Evolutionary conservation across 2,113 vertebrate genomes (phyloP).

Genomic region (Eubucco bourcierii): DNA sequence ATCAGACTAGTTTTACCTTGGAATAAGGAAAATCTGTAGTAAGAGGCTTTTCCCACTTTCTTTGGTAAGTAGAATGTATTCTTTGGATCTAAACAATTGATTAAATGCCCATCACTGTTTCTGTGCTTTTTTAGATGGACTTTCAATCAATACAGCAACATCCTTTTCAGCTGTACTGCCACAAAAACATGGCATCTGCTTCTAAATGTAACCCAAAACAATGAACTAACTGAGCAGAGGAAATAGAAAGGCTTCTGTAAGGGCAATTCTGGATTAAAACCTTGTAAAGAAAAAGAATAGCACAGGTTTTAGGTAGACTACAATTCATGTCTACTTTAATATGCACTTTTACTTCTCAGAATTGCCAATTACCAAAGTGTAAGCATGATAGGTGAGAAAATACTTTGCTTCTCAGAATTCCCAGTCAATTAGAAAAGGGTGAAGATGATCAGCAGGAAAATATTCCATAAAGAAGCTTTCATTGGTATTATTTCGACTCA

Average conservation of each 20-base stretch:
- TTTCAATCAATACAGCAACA: constrained; percentile 2
- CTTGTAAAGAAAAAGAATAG: neutral
- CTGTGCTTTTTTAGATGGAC: neutral
- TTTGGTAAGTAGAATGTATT: neutral
- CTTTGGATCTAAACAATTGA: neutral
- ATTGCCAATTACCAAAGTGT: neutral
- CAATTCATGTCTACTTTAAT: neutral
- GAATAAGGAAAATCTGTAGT: neutral
- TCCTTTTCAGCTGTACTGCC: neutral
- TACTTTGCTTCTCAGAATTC: neutral
- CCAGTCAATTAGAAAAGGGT: neutral
- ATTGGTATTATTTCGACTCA: neutral
- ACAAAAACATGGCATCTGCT: constrained; percentile 7
- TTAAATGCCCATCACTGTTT: constrained; percentile 8
- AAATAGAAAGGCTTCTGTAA: neutral
- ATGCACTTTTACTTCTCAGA: neutral
- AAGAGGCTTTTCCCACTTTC: neutral
- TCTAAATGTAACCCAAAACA: constrained; percentile 25
- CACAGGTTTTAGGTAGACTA: neutral
- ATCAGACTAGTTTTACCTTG: neutral
- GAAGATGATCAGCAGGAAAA: neutral
- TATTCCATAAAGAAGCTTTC: neutral
- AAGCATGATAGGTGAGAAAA: neutral
- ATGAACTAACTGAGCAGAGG: neutral
- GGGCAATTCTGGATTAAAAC: neutral